A percentile compares a stretch with the other conserved stretches of the same genome.
Conservation (phyloP, 2,113 vertebrate species). For the Rhadina sibilatrix region DNA sequence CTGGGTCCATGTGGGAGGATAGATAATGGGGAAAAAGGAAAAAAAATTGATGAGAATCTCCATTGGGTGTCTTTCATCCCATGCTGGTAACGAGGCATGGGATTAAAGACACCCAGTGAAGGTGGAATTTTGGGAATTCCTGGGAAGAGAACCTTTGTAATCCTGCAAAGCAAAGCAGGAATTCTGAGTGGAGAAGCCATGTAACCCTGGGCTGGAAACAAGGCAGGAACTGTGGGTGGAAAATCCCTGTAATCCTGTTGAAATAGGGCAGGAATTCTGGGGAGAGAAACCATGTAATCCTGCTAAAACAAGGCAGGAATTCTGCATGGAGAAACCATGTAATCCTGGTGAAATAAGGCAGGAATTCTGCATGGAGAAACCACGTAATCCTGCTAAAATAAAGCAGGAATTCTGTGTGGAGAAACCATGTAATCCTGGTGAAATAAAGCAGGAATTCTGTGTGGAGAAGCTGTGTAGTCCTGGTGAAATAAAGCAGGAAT, state of each 20-base stretch:
- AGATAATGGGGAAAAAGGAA: neutral
- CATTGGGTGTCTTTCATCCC: neutral
- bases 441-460: neutral
- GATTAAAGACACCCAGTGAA: too few species aligned
- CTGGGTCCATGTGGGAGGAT: neutral
- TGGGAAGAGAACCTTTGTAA: neutral
- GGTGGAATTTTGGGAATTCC: neutral
- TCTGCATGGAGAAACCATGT: fast-evolving
- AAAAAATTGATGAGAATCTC: neutral
- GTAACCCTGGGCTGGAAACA: neutral
- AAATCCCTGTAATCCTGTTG: fast-evolving
- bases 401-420: neutral
- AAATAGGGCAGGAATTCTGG: fast-evolving
- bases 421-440: fast-evolving
- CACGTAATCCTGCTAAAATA: too few species aligned
- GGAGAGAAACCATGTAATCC: fast-evolving
- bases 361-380: too few species aligned
- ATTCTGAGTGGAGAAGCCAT: fast-evolving
- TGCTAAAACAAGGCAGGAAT: fast-evolving
- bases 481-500: neutral
- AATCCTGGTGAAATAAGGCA: neutral
- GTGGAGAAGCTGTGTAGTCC: fast-evolving
- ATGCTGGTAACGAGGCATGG: neutral
- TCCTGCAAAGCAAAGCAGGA: neutral
- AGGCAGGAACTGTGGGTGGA: neutral